Evolutionary conservation across 2,113 vertebrate species (phyloP).

Genomic region (Alethe castanea): DNA sequence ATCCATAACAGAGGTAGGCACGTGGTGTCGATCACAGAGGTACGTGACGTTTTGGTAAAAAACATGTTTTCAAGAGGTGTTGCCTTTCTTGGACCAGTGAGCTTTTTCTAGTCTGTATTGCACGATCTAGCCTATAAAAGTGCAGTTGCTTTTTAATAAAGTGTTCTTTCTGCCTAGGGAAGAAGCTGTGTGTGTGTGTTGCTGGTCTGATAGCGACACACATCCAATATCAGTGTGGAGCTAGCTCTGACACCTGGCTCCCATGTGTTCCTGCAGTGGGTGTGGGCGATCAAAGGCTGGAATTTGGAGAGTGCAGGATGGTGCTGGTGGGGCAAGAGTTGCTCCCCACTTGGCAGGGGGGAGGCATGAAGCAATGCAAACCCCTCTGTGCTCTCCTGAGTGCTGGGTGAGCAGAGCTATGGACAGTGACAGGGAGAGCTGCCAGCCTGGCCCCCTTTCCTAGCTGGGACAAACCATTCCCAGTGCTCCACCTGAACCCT

Average conservation of each 20-base stretch:
- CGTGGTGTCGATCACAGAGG: no score
- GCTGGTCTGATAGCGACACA: no score
- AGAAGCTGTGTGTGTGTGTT: no score
- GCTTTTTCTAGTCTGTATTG: no score
- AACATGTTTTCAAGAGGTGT: no score
- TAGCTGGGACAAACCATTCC: not conserved
- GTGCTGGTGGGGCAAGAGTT: not conserved
- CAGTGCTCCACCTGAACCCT: not conserved
- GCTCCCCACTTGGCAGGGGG: not conserved
- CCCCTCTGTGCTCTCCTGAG: not conserved
- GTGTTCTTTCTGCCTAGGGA: no score
- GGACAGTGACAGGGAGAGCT: not conserved
- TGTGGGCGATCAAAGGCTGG: not conserved
- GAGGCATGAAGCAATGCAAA: not conserved
- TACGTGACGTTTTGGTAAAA: no score
- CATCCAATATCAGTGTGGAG: rapidly evolving
- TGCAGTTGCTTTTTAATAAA: no score
- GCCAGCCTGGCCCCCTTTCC: not conserved
- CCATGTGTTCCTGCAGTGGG: rapidly evolving
- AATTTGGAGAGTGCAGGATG: not conserved
- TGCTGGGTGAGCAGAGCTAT: not conserved
- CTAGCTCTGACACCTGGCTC: not conserved
- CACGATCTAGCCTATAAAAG: no score
- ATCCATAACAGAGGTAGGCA: no score
- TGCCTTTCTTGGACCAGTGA: no score